phyloP scores from a whole-genome alignment of 2,113 vertebrate genomes.

The Lasiurus borealis region DNA sequence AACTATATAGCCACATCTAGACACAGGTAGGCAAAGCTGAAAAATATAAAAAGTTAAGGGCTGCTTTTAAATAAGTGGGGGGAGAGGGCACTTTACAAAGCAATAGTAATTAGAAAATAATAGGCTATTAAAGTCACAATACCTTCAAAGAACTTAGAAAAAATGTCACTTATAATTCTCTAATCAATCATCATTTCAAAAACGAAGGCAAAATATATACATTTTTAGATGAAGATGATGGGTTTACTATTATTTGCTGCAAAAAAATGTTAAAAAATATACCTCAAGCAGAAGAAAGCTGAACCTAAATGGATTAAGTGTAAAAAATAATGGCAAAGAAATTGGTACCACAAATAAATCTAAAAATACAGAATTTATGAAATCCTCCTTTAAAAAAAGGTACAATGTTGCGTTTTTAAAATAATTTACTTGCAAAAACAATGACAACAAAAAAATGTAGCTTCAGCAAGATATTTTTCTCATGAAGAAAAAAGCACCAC shows the following conservation, averaged over 20 bases:
- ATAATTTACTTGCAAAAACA: background rate
- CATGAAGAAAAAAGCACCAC: background rate
- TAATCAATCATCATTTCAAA: background rate
- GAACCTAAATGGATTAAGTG: background rate
- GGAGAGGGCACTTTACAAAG: background rate
- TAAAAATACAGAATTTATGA: slow-evolving; percentile 21
- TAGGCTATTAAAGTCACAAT: slow-evolving; percentile 17
- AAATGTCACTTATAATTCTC: slow-evolving; percentile 35
- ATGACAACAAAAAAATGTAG: background rate
- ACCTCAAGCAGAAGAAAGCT: slow-evolving; percentile 10
- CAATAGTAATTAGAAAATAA: slow-evolving; percentile 11
- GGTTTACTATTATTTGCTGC: background rate
- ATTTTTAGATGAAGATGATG: slow-evolving; percentile 16
- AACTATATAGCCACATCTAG: background rate
- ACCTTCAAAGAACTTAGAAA: background rate
- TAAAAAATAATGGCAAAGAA: slow-evolving; percentile 34
- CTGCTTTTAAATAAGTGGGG: background rate
- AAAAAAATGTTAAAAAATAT: background rate
- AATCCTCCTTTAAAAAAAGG: slow-evolving; percentile 39
- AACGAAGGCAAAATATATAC: slow-evolving; percentile 13
- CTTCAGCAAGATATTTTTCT: slow-evolving; percentile 45
- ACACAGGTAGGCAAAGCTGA: background rate
- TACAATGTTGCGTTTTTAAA: slow-evolving; percentile 11
- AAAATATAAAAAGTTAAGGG: slow-evolving; percentile 16
- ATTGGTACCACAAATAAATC: background rate